A percentile compares a stretch with the other conserved stretches of the same genome.
Evolutionary conservation across 2,113 vertebrate genomes (phyloP).

Genomic region (Tauraco erythrolophus): DNA sequence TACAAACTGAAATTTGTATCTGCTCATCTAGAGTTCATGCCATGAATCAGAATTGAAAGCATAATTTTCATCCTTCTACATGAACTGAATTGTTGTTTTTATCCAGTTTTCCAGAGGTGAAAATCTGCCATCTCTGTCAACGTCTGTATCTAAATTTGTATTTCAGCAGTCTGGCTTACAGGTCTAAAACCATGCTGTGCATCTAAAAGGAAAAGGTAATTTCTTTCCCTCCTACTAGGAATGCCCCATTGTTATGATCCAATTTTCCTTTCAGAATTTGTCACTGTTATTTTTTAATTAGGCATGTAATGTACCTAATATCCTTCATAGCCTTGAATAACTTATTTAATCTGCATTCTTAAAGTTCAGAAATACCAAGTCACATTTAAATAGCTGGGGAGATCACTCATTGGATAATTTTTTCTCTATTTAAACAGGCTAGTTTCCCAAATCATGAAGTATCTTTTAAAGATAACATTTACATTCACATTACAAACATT

Average conservation of each 20-base stretch:
- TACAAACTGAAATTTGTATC: constrained; percentile 63
- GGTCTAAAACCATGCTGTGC: constrained; percentile 42
- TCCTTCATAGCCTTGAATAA: background rate
- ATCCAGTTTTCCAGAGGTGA: constrained; percentile 77
- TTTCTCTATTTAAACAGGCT: background rate
- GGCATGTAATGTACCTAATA: constrained; percentile 23
- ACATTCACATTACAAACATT: background rate
- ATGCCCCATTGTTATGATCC: constrained; percentile 25
- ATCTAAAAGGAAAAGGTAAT: constrained; percentile 66
- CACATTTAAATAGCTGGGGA: background rate
- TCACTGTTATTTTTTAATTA: constrained; percentile 68
- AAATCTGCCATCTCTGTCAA: constrained; percentile 75
- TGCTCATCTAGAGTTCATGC: constrained; percentile 60
- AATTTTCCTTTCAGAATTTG: constrained; percentile 47
- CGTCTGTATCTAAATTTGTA: constrained; percentile 55
- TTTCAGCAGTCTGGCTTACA: constrained; percentile 46
- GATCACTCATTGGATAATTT: background rate
- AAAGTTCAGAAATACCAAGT: constrained; percentile 2
- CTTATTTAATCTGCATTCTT: background rate
- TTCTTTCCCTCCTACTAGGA: constrained; percentile 57
- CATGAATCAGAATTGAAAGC: constrained; percentile 67
- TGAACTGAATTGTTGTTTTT: constrained; percentile 72
- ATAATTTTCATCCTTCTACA: constrained; percentile 72
- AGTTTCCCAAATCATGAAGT: background rate
- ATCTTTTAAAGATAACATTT: background rate